Evolutionary conservation across 2,888 invertebrate genomes (phyloP).

Genomic region (Caenorhabditis uteleia): DNA sequence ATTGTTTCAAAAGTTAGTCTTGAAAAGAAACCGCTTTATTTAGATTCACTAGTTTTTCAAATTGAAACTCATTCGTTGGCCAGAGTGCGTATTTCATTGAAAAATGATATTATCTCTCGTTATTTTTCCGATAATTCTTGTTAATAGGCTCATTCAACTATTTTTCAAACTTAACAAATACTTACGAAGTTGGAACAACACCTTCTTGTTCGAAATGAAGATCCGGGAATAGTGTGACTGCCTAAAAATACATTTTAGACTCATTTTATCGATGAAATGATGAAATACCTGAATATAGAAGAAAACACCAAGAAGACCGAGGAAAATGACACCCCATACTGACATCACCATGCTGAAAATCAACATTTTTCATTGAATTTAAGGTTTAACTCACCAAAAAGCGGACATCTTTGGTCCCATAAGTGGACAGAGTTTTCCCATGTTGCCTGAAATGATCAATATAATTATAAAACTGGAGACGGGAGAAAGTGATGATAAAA

Average conservation of each 20-base stretch:
- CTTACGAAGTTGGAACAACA: constrained; percentile 31
- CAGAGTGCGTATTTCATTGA: background rate
- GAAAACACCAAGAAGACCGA: constrained; percentile 68
- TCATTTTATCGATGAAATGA: background rate
- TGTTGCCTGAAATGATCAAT: constrained; percentile 31
- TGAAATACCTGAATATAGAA: constrained; percentile 58
- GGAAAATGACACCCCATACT: constrained; percentile 68
- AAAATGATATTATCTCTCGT: background rate
- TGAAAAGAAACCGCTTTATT: no score
- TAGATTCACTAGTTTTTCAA: background rate
- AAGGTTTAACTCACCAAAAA: constrained; percentile 61
- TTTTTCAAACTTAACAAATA: constrained; percentile 7
- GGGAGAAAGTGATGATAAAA: no score
- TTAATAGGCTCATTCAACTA: no score
- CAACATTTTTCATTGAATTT: constrained; percentile 5
- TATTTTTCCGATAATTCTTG: no score
- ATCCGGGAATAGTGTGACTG: constrained; percentile 69
- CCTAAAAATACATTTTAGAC: constrained; percentile 13
- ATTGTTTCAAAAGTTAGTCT: no score
- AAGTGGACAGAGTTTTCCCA: constrained; percentile 67
- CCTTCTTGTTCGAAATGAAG: constrained; percentile 58
- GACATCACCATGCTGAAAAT: constrained; percentile 69
- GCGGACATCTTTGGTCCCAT: constrained; percentile 69
- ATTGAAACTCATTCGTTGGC: background rate
- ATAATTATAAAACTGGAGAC: background rate